A percentile compares a stretch with the other conserved stretches of the same genome.
phyloP scores from a whole-genome alignment of 2,888 invertebrate species.

The Himalopsyche tibetana region DNA sequence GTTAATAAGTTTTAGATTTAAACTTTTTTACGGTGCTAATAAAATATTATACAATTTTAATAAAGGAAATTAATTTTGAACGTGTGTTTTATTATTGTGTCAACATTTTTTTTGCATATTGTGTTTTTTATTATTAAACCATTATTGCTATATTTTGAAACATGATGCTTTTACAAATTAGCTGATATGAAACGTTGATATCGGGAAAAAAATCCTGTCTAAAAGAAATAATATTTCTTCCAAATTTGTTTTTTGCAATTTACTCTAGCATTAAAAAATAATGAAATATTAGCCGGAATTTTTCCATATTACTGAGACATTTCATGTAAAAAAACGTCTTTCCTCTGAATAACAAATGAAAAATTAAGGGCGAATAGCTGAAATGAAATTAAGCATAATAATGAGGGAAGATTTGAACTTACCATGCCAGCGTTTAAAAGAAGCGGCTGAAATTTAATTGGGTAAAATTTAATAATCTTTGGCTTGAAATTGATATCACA shows the following conservation, averaged over 20 bases:
- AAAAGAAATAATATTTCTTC: background rate
- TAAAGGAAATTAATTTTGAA: slow-evolving; percentile 26
- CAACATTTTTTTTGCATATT: too few relatives aligned
- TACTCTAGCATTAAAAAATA: background rate
- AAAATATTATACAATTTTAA: background rate
- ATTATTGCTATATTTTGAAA: too few relatives aligned
- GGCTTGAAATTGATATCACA: slow-evolving; percentile 16
- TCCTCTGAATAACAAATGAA: slow-evolving; percentile 22
- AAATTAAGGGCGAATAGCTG: slow-evolving; percentile 25
- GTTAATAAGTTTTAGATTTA: slow-evolving; percentile 5
- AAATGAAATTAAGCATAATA: slow-evolving; percentile 41
- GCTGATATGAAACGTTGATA: too few relatives aligned
- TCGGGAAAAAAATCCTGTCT: too few relatives aligned
- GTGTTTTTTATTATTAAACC: too few relatives aligned
- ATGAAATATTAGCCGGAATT: slow-evolving; percentile 3
- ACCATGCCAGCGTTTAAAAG: slow-evolving; percentile 13
- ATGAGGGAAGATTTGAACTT: slow-evolving; percentile 29
- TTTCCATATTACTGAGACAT: background rate
- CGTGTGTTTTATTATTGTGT: background rate
- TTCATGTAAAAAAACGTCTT: background rate
- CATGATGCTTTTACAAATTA: too few relatives aligned
- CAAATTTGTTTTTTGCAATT: background rate
- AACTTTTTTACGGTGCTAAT: slow-evolving; percentile 22
- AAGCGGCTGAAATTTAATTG: slow-evolving; percentile 35
- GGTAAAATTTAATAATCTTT: slow-evolving; percentile 42